A percentile compares a stretch with the other conserved stretches of the same genome.
Conservation (phyloP, 2,888 invertebrate genomes). For the Andrena flavipes region DNA sequence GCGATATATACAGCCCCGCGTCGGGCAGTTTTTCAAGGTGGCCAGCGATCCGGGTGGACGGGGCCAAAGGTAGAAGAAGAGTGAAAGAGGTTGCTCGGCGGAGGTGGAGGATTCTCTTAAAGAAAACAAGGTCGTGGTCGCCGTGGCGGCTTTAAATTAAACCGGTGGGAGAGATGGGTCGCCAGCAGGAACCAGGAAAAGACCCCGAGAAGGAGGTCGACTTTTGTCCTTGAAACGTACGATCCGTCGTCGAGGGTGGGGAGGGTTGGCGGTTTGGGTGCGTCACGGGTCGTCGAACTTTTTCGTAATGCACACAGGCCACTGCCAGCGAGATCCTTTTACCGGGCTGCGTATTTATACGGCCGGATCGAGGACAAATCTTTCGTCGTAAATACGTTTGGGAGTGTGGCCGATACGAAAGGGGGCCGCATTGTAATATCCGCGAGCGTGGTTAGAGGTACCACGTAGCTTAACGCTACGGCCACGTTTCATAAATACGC, state of each 20-base stretch:
- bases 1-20: slow-evolving; percentile 67
- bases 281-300: slow-evolving; percentile 66
- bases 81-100: slow-evolving; percentile 12
- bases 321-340: slow-evolving; percentile 38
- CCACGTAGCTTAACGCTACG: slow-evolving; percentile 1
- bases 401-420: slow-evolving; percentile 11
- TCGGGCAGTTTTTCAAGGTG: slow-evolving; percentile 70
- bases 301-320: slow-evolving; percentile 41
- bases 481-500: slow-evolving; percentile 30
- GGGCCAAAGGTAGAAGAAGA: slow-evolving; percentile 16
- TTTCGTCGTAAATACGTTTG: slow-evolving; percentile 52
- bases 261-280: slow-evolving; percentile 41
- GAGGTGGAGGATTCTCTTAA: slow-evolving; percentile 37
- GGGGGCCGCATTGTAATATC: slow-evolving; percentile 28
- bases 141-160: slow-evolving; percentile 68
- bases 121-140: slow-evolving; percentile 60
- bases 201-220: slow-evolving; percentile 69
- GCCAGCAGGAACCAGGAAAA: slow-evolving; percentile 69
- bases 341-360: slow-evolving; percentile 43
- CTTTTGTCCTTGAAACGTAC: slow-evolving; percentile 72
- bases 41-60: slow-evolving; percentile 43
- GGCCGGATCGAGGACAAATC: slow-evolving; percentile 52
- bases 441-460: slow-evolving; percentile 3
- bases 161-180: slow-evolving; percentile 41
- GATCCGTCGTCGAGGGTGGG: slow-evolving; percentile 33